Base-by-base conservation (phyloP, 53 echinoderm and acorn worm genomes). In the Pentamera pediparva region DNA sequence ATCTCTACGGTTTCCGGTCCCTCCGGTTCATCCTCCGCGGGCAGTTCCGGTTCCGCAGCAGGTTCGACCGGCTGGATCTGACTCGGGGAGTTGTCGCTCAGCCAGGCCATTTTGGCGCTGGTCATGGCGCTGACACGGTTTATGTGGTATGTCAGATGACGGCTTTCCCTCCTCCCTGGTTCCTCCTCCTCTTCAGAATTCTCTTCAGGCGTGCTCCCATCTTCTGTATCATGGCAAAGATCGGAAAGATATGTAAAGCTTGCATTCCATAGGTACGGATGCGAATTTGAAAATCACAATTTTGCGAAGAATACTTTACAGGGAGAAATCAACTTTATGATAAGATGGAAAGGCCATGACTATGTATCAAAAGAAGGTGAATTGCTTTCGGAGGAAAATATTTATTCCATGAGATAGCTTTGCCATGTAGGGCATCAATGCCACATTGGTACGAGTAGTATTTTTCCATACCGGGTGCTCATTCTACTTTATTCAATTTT, bases 41-140 rank as follows among this genome's bases (percentile, higher is more conserved):
- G n/a, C 32, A 77, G 77, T 54, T 77, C 25, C 32, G 69, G 80
- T 20, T 78, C 83, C 15, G 79, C 80, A 3, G 86, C 81, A 2
- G 86, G 79, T 9, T 76, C 70, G 78, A 72, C 76, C 0, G 89
- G 81, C 24, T 61, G 63, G 62, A 92, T 87, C 67, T 81, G 84
- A 6, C 84, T 86, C 5, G 84, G 86, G 39, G 84, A 80, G 53
- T 75, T 86, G 70, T 92, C 81, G 25, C 84, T 89, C 74, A 92
- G 56, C 67, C 67, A 67, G 69, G 87, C 81, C 49, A 83, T 64
- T 38, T 92, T 92, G n/a, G 76, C 69, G 50, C 77, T 83, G 49
- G 86, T 63, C 25, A 89, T 51, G 4, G 63, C 85, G 53, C 65
- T 79, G 74, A 92, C 59, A 36, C 85, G 89, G 47, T 79, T 76